phyloP scores from a whole-genome alignment of 2,113 vertebrate species.

The Dicerorhinus sumatrensis region DNA sequence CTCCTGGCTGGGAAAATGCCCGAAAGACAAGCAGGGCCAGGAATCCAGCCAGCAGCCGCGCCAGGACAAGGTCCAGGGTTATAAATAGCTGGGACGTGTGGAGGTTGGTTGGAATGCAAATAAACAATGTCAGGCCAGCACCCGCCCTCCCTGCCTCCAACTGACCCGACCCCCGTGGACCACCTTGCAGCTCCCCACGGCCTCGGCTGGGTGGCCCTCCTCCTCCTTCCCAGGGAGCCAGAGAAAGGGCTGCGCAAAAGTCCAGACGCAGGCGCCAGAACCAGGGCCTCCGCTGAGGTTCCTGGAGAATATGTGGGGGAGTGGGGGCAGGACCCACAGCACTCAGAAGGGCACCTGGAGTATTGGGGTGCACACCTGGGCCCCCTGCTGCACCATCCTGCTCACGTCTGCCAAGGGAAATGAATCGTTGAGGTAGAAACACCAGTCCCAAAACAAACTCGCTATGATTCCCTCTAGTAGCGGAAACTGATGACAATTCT shows the following conservation, averaged over 20 bases:
- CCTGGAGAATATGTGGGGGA: background rate
- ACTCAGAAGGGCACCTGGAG: background rate
- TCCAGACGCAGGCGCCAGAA: fast-evolving
- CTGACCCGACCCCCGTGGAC: background rate
- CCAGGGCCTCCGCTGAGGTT: fast-evolving
- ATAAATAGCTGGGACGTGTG: background rate
- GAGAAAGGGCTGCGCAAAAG: fast-evolving
- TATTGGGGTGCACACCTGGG: fast-evolving
- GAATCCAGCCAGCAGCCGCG: fast-evolving
- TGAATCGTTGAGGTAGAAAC: too few species aligned
- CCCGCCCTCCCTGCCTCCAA: too few species aligned
- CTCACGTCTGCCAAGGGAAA: too few species aligned
- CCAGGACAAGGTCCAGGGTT: background rate
- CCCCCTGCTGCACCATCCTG: fast-evolving
- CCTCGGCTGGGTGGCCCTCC: too few species aligned
- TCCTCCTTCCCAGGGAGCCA: too few species aligned
- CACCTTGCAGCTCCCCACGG: background rate
- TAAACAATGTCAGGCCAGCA: background rate
- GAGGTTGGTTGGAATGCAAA: background rate
- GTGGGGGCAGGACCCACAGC: fast-evolving
- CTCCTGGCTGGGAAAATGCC: background rate
- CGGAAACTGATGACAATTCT: background rate
- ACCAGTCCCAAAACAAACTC: too few species aligned
- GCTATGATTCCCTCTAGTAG: background rate
- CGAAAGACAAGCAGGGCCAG: fast-evolving